Evolutionary conservation across 2,888 invertebrate genomes (phyloP).

Genomic region (Agapostemon virescens): DNA sequence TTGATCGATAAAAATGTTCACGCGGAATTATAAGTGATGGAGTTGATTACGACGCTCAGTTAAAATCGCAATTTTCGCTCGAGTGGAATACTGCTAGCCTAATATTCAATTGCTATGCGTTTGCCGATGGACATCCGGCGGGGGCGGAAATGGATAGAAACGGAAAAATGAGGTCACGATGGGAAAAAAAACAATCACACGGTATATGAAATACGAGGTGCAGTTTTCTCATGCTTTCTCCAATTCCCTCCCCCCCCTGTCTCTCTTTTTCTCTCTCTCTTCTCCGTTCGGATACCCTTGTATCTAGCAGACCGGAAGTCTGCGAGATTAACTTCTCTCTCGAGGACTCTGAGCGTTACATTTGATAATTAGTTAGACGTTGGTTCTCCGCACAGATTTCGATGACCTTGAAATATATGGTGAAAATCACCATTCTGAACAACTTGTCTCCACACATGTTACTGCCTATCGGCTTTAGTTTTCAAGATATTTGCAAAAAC

Average conservation of each 20-base stretch:
- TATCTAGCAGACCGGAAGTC: conserved; percentile 28
- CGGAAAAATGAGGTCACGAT: conserved; percentile 5
- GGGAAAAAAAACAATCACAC: conserved; percentile 64
- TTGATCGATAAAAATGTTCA: too few species aligned
- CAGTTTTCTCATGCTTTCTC: not conserved
- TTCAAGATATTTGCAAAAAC: too few species aligned
- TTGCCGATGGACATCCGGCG: conserved; percentile 5
- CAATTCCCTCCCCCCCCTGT: not conserved
- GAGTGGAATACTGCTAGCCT: not conserved
- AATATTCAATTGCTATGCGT: conserved; percentile 19
- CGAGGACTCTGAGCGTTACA: not conserved
- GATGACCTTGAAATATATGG: too few species aligned
- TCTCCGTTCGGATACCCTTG: not conserved
- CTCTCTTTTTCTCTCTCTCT: not conserved
- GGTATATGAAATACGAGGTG: conserved; percentile 55
- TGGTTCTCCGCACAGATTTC: too few species aligned
- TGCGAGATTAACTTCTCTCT: conserved; percentile 44
- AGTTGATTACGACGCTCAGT: not conserved
- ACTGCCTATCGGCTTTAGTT: too few species aligned
- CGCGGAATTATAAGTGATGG: not conserved
- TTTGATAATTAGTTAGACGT: too few species aligned
- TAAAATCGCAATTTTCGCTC: conserved; percentile 20
- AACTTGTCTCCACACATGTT: too few species aligned
- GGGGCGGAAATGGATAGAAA: conserved; percentile 15
- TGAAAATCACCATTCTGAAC: too few species aligned